phyloP scores from a whole-genome alignment of 2,888 invertebrate genomes.

The Chouioia cunea region DNA sequence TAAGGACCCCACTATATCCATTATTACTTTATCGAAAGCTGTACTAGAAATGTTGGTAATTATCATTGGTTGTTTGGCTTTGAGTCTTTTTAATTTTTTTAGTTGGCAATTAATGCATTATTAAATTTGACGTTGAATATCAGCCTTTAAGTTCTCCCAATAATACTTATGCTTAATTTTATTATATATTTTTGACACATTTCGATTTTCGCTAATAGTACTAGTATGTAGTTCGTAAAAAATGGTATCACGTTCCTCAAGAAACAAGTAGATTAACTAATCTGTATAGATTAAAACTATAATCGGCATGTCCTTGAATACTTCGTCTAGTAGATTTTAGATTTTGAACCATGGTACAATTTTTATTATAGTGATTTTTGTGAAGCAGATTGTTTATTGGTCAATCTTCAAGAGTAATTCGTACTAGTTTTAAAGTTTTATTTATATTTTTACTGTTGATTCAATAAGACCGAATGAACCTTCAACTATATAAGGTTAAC shows the following conservation, averaged over 20 bases:
- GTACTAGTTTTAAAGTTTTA: too few species aligned
- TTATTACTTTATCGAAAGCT: constrained; percentile 30
- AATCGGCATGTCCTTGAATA: too few species aligned
- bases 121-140: constrained; percentile 32
- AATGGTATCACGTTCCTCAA: not conserved
- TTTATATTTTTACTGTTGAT: too few species aligned
- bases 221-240: too few species aligned
- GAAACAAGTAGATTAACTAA: not conserved
- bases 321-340: not conserved
- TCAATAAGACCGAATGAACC: too few species aligned
- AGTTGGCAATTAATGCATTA: constrained; percentile 28
- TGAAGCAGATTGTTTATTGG: not conserved
- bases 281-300: not conserved
- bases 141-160: constrained; percentile 44
- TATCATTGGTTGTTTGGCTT: constrained; percentile 32
- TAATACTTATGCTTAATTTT: constrained; percentile 39
- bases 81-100: constrained; percentile 27
- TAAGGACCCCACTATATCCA: constrained; percentile 46
- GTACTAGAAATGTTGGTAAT: constrained; percentile 27
- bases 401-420: too few species aligned
- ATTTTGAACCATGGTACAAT: not conserved
- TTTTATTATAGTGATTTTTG: not conserved
- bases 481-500: too few species aligned
- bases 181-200: constrained; percentile 46
- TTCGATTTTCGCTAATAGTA: too few species aligned